These are phyloP conservation scores for Yasuhikotakia modesta DNA, from an alignment of 2,797 vertebrate species.

Conservation along the genomic window DNA sequence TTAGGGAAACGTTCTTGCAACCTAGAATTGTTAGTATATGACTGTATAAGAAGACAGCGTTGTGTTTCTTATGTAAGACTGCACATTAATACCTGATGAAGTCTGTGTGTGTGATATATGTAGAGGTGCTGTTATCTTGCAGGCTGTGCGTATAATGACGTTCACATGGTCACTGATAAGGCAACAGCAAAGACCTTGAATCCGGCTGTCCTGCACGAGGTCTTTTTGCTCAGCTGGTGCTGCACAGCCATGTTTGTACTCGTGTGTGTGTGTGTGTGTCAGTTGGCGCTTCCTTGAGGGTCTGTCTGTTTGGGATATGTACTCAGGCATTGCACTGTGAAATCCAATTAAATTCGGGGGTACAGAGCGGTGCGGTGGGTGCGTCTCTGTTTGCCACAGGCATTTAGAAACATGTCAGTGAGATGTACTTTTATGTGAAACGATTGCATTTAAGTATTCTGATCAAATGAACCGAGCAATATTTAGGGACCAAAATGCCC, in stretches of 20 bases:
- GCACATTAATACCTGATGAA: background rate
- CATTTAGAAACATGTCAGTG: background rate
- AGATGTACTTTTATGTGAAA: background rate
- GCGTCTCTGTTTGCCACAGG: constrained; percentile 23
- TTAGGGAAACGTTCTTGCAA: too few relatives aligned
- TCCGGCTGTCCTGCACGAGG: background rate
- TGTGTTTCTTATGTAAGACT: too few relatives aligned
- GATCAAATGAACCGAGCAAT: background rate
- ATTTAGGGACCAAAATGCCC: background rate
- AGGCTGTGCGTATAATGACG: constrained; percentile 27
- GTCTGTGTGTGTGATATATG: background rate
- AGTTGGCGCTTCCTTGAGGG: constrained; percentile 42
- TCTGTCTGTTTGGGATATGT: constrained; percentile 57
- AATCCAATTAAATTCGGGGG: constrained; percentile 60
- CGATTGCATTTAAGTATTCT: background rate
- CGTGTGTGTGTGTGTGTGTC: constrained; percentile 42
- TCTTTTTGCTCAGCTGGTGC: constrained; percentile 28
- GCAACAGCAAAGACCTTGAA: constrained; percentile 28
- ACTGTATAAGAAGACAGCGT: too few relatives aligned
- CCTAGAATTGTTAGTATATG: too few relatives aligned
- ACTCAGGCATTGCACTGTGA: constrained; percentile 56
- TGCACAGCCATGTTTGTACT: constrained; percentile 50
- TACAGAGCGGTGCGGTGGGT: constrained; percentile 18
- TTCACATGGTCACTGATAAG: constrained; percentile 48
- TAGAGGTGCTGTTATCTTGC: background rate